Percentiles rank a stretch among this genome's conserved stretches.
Evolutionary conservation across 2,797 vertebrate genomes (phyloP).

Genomic region (Sandelia bainsii): DNA sequence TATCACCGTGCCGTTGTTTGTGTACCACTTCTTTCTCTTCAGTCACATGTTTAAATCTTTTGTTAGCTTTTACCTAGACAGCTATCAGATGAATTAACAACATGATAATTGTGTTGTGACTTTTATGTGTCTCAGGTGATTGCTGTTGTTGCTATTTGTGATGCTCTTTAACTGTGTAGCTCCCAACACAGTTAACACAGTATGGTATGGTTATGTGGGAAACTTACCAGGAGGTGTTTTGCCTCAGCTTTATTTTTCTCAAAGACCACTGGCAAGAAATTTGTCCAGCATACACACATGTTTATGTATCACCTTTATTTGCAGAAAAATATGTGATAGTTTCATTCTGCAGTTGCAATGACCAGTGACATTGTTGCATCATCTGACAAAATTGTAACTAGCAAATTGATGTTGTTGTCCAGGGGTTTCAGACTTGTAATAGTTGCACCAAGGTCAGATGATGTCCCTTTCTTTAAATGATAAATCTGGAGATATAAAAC

Average conservation of each 20-base stretch:
- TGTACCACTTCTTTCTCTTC: not conserved
- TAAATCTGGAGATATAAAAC: not conserved
- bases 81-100: not conserved
- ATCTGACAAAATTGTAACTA: not conserved
- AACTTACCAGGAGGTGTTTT: not conserved
- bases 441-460: not conserved
- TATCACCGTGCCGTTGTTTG: not conserved
- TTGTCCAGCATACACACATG: not conserved
- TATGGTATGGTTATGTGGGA: not conserved
- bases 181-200: not conserved
- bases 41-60: slow-evolving; percentile 6
- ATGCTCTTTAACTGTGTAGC: not conserved
- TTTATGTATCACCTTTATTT: not conserved
- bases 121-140: slow-evolving; percentile 3
- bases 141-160: not conserved
- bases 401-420: slow-evolving; percentile 8
- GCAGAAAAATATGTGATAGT: not conserved
- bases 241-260: not conserved
- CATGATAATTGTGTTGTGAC: slow-evolving; percentile 27
- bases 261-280: not conserved
- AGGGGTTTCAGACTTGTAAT: not conserved
- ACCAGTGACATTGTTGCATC: slow-evolving; percentile 16
- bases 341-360: slow-evolving; percentile 9
- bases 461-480: not conserved
- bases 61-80: slow-evolving; percentile 6